Conservation (phyloP, 2,113 vertebrate genomes). For the Panthera leo region DNA sequence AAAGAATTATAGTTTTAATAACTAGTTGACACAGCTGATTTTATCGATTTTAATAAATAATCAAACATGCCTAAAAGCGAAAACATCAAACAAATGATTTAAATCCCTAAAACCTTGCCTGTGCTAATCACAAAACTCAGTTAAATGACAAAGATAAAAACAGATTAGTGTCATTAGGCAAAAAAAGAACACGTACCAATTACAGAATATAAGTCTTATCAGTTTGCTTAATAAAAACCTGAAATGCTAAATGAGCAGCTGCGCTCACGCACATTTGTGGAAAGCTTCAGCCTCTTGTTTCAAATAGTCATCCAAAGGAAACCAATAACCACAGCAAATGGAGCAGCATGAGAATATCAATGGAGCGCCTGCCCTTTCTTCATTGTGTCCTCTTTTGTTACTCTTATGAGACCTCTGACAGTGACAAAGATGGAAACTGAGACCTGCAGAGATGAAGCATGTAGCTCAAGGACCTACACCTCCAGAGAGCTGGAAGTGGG, state of each 20-base stretch:
- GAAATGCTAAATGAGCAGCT: slow-evolving; percentile 12
- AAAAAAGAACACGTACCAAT: slow-evolving; percentile 53
- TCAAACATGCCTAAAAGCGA: slow-evolving; percentile 72
- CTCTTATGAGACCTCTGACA: fast-evolving
- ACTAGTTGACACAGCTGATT: slow-evolving; percentile 69
- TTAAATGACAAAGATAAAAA: slow-evolving; percentile 76
- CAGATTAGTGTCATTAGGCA: slow-evolving; percentile 74
- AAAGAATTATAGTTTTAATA: slow-evolving; percentile 80
- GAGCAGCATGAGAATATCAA: not conserved
- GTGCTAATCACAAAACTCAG: slow-evolving; percentile 56
- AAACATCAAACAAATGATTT: slow-evolving; percentile 69
- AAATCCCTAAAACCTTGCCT: slow-evolving; percentile 60
- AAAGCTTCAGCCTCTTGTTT: not conserved
- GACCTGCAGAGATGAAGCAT: not conserved
- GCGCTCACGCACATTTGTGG: not conserved
- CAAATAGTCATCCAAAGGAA: not conserved
- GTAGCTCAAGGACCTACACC: slow-evolving; percentile 3
- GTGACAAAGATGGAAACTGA: not conserved
- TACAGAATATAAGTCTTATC: slow-evolving; percentile 58
- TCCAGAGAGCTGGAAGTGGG: not conserved
- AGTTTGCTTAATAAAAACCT: slow-evolving; percentile 60
- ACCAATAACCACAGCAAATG: not conserved
- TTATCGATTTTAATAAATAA: slow-evolving; percentile 78
- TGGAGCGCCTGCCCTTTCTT: not conserved
- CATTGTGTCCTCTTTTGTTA: not conserved